Evolutionary conservation across 2,888 invertebrate genomes (phyloP), one percentile per base, ranked within the genome.

Genomic region (Andrena minutula): DNA sequence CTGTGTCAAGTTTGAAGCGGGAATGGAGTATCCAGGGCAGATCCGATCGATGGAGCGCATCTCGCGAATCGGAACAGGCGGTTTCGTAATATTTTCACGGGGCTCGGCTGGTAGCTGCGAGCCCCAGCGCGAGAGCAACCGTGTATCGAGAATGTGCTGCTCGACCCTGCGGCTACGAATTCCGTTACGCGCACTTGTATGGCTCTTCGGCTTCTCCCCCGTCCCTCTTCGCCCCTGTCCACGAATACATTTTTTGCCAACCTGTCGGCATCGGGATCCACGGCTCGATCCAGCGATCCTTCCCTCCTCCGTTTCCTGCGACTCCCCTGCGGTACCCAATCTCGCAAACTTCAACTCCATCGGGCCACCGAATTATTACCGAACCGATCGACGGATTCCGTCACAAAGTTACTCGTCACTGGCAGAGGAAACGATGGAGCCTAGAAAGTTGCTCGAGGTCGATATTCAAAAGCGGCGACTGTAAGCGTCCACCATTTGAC

Each of bases 171-270:
- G 92, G 93, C 93, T 88, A 92, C 88, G 89, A 91, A 92, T 91
- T 93, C 93, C 93, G 93, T 93, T 93, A 93, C 89, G 85, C 89
- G 91, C 91, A 92, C 92, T 92, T 90, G 91, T 91, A 90, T 89
- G 91, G 83, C 83, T 89, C 84, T 82, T 74, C 77, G 83, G 79
- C 83, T 85, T 65, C 76, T 63, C 71, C 63, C 32, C 76, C 23
- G 23, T 60, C 64, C 63, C 47, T 16, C 41, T 12, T 26, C 35
- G 23, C 23, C 41, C 23, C 10, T 49, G 32, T 68, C 47, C 68
- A 16, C 86, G 80, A 88, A 86, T 85, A 84, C 79, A 84, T 89
- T 89, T 89, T 88, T 88, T 89, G 63, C 76, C 56, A 16, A 32
- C 51, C 26, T 63, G 49, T 65, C 58, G 47, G 71, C 75, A 68